phyloP scores from a whole-genome alignment of 2,888 invertebrate genomes.

The Stenolophus ochropezus region DNA sequence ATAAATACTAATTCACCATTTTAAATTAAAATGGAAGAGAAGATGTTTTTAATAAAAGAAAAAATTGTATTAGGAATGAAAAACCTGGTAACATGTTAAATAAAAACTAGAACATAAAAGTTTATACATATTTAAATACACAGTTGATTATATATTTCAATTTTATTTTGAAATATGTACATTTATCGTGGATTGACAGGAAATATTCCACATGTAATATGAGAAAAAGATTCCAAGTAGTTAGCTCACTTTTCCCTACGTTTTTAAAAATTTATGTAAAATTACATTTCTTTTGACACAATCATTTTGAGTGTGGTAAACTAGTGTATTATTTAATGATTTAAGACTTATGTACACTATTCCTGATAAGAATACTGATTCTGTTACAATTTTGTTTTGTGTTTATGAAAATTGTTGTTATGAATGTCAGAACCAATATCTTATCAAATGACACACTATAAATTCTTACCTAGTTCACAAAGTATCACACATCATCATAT shows the following conservation, averaged over 20 bases:
- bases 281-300: constrained; percentile 39
- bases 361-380: constrained; percentile 20
- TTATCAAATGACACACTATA: constrained; percentile 19
- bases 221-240: constrained; percentile 46
- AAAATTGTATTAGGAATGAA: too few species aligned
- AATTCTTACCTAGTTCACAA: constrained; percentile 36
- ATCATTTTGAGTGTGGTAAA: constrained; percentile 26
- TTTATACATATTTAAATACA: too few species aligned
- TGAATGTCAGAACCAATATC: constrained; percentile 10
- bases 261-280: constrained; percentile 44
- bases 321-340: neutral
- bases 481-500: constrained; percentile 48
- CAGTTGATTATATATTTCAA: too few species aligned
- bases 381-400: neutral
- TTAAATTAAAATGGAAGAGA: too few species aligned
- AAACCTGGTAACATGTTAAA: too few species aligned
- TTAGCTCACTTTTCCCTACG: constrained; percentile 3
- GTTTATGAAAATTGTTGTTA: neutral
- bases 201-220: constrained; percentile 44
- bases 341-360: constrained; percentile 21
- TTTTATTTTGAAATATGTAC: constrained; percentile 53
- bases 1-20: too few species aligned
- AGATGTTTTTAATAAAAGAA: too few species aligned
- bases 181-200: constrained; percentile 35
- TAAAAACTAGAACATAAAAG: too few species aligned